Base-by-base conservation (phyloP, 2,888 invertebrate genomes). In the Heliothis peltigera region DNA sequence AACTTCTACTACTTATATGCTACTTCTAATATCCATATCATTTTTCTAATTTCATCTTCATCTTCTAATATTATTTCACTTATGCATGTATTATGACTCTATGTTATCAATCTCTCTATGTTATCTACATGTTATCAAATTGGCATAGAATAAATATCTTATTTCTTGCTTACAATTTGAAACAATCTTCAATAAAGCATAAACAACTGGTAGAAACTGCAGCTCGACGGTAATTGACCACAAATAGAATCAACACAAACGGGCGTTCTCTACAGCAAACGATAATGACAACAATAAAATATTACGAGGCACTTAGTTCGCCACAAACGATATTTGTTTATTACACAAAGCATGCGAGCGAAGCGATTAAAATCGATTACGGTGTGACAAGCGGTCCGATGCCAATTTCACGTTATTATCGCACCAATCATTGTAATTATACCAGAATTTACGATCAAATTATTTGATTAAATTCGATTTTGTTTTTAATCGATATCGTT, bases 311-410 rank as follows among this genome's bases (percentile, higher is more conserved):
- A 56, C 65, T 67, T 65, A 49, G 17, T 49, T 21, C 21, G 35
- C 47, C 57, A 32, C 53, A 48, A 68, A 47, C 67, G 63, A 64
- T 64, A 64, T 77, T 78, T 65, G 66, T 78, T 73, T 70, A 78
- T 69, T 53, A 55, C 64, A 32, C 15, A 25, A n/a, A 59, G 17
- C 73, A 80, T 73, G 73, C 76, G 43, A 80, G 55, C 52, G 46
- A 22, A 74, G 17, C 70, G 47, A 77, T 70, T 77, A 12, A 63
- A 66, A 75, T 75, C 66, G 59, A 77, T 78, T 25, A 61, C 70
- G 66, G 70, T 72, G 66, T 75, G 61, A 80, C 58, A 48, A 44
- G 62, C 63, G 42, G 60, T 10, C 60, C 61, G 46, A 22, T 65
- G 66, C 53, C 65, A 76, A 65, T 70, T 65, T 49, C 21, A 56